Base-by-base conservation (phyloP, 2,113 vertebrate genomes). In the Prietella phreatophila region DNA sequence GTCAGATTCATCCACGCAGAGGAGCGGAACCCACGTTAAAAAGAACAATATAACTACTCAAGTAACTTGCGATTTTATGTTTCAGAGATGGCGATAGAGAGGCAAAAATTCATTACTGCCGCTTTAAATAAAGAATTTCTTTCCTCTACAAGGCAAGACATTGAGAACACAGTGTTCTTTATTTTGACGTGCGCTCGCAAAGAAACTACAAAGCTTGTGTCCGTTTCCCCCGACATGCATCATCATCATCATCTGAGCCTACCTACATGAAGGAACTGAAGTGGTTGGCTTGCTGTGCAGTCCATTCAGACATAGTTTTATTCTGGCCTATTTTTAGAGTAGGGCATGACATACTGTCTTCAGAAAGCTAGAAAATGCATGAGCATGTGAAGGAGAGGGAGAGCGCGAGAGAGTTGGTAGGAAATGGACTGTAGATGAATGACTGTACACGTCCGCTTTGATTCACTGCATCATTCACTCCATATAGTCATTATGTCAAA, bases 271-370 rank as follows among this genome's bases (percentile, higher is more conserved):
- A 47, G 39, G 36, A 78, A 15, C 75, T 50, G 42, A 50, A 53
- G 25, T 78, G 14, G 25, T 25, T 50, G 47, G 75, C 13, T 14
- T 78, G 27, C 75, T n/a, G 27, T 78, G 42, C 42, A 78, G 75
- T 27, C 25, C 25, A 78, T 78, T 78, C 42, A 78, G 42, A n/a
- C 25, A 14, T 13, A 5, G 42, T 47, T 47, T 47, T 27, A 88
- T 91, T 92, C 85, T 14, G 67, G 11, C 92, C 91, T 93, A 90
- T 93, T 92, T 94, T 92, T 93, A 94, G 91, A 87, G 61, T 13
- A 53, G 73, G 85, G 76, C 61, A 87, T 93, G 91, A 95, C 85
- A 86, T 91, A 89, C 91, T 91, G 39, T 88, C 73, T n/a, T 85
- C 65, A 86, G 84, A 85, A 87, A 89, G 87, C 92, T 73, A 82